A percentile compares a stretch with the other conserved stretches of the same genome.
Evolutionary conservation across 2,113 vertebrate species (phyloP).

Genomic region (Murina feae): DNA sequence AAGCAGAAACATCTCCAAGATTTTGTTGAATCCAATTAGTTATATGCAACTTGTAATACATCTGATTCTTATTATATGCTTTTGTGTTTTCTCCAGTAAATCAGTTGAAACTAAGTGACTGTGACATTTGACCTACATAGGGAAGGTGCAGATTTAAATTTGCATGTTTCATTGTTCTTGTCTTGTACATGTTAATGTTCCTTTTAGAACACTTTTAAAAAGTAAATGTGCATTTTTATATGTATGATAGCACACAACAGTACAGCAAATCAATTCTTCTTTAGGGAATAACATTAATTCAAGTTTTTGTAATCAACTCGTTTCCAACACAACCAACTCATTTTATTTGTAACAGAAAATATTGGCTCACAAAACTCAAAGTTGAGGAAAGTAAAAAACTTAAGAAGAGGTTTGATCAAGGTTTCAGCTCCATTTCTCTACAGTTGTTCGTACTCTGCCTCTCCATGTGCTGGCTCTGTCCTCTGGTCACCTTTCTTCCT

Average conservation of each 20-base stretch:
- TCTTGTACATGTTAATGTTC: constrained; percentile 45
- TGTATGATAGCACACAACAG: neutral
- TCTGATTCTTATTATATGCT: constrained; percentile 68
- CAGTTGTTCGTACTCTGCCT: neutral
- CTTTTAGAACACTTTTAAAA: constrained; percentile 20
- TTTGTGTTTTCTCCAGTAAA: constrained; percentile 72
- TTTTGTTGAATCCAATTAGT: constrained; percentile 72
- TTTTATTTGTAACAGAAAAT: constrained; percentile 43
- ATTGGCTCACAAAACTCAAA: constrained; percentile 17
- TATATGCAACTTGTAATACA: constrained; percentile 66
- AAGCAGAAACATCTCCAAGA: constrained; percentile 63
- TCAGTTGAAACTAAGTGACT: constrained; percentile 69
- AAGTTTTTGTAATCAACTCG: constrained; percentile 22
- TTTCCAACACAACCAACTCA: constrained; percentile 16
- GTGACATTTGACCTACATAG: constrained; percentile 72
- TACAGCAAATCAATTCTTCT: neutral
- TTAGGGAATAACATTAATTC: neutral
- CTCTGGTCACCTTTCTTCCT: neutral
- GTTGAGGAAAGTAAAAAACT: constrained; percentile 6
- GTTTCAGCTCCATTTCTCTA: neutral
- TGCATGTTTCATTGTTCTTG: constrained; percentile 60
- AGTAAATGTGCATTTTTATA: neutral
- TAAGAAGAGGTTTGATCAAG: constrained; percentile 46
- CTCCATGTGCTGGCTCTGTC: neutral
- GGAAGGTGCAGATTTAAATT: constrained; percentile 68